Percentiles rank a stretch among this genome's conserved stretches.
Conservation (phyloP, 2,888 invertebrate species). For the Cosmorhoe ocellata region DNA sequence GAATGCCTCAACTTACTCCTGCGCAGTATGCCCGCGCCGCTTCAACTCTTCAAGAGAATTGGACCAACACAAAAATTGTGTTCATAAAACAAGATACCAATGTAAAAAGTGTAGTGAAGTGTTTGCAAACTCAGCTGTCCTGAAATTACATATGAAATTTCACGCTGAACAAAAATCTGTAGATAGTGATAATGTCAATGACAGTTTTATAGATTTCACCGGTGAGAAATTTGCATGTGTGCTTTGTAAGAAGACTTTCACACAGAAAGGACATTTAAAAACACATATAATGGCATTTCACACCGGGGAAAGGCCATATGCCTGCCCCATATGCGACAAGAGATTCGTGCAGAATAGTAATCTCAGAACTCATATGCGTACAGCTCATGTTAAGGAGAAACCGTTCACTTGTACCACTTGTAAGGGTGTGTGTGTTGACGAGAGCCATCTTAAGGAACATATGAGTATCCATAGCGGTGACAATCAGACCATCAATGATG, state of each 20-base stretch:
- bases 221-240: slow-evolving; percentile 12
- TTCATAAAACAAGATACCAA: slow-evolving; percentile 4
- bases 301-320: slow-evolving; percentile 6
- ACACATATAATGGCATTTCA: slow-evolving; percentile 17
- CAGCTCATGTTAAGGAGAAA: neutral
- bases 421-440: neutral
- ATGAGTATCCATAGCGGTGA: slow-evolving; percentile 2
- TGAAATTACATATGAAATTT: slow-evolving; percentile 10
- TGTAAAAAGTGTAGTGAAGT: slow-evolving; percentile 3
- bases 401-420: slow-evolving; percentile 2
- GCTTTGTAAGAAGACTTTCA: slow-evolving; percentile 6
- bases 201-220: neutral
- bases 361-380: slow-evolving; percentile 6
- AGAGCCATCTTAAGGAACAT: slow-evolving; percentile 3
- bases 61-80: neutral
- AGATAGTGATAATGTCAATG: neutral
- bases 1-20: neutral
- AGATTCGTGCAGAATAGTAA: slow-evolving; percentile 13
- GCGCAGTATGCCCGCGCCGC: slow-evolving; percentile 1
- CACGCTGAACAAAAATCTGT: too few species aligned
- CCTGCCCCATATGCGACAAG: slow-evolving; percentile 7
- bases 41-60: slow-evolving; percentile 5
- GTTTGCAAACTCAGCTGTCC: neutral
- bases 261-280: slow-evolving; percentile 17
- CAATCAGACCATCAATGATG: too few species aligned